A percentile compares a stretch with the other conserved stretches of the same genome.
Evolutionary conservation across 2,113 vertebrate species (phyloP).

Genomic region (Nanorana parkeri): DNA sequence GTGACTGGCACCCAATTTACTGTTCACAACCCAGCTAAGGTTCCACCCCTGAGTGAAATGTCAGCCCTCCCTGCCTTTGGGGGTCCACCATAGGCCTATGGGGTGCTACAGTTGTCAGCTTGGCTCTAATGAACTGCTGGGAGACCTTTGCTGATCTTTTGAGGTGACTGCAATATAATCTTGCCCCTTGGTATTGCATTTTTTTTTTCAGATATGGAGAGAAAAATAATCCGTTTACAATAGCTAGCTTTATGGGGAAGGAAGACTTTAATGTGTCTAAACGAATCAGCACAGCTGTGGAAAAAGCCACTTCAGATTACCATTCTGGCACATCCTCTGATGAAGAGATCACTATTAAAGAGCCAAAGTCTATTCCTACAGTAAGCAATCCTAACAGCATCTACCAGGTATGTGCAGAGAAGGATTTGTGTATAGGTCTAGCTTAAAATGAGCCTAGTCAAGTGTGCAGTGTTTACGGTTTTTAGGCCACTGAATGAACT

Average conservation of each 20-base stretch:
- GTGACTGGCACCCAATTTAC: too few relatives aligned
- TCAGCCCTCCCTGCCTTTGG: too few relatives aligned
- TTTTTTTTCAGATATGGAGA: constrained; percentile 83
- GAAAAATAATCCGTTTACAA: constrained; percentile 82
- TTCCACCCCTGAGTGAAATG: too few relatives aligned
- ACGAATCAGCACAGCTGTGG: constrained; percentile 81
- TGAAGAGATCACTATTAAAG: constrained; percentile 75
- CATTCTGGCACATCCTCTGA: constrained; percentile 79
- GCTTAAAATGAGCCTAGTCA: background rate
- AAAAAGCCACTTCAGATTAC: constrained; percentile 77
- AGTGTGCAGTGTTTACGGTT: too few relatives aligned
- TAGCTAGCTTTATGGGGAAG: constrained; percentile 74
- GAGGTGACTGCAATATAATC: too few relatives aligned
- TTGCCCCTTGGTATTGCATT: too few relatives aligned
- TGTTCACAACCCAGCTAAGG: too few relatives aligned
- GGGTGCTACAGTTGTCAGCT: too few relatives aligned
- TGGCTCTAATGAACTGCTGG: too few relatives aligned
- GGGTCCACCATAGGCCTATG: too few relatives aligned
- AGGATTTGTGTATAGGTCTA: background rate
- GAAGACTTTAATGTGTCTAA: constrained; percentile 77
- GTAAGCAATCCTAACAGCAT: constrained; percentile 95
- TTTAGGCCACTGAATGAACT: too few relatives aligned
- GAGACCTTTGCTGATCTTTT: too few relatives aligned
- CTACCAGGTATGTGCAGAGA: constrained; percentile 79
- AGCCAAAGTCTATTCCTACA: constrained; percentile 77